phyloP scores from a whole-genome alignment of 1,140 invertebrate species.

The Leptoteleia sp. region DNA sequence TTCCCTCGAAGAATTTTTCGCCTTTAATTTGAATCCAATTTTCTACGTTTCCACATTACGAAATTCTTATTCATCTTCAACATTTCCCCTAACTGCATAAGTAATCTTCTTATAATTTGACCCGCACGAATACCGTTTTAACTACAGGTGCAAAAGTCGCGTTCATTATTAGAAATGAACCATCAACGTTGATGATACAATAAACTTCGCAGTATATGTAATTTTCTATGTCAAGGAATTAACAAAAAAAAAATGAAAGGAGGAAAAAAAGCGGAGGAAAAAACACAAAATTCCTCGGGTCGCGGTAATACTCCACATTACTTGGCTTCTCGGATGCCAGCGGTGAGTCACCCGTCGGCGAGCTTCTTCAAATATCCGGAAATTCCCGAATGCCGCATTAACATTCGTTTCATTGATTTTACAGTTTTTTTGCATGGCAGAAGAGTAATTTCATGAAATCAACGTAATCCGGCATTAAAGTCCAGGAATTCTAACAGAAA shows the following conservation, averaged over 20 bases:
- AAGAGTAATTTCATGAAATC: constrained; percentile 38
- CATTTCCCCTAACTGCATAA: neutral
- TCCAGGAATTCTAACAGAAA: constrained; percentile 16
- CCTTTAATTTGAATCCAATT: neutral
- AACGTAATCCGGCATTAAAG: constrained; percentile 4
- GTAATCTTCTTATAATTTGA: constrained; percentile 1
- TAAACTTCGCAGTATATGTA: constrained; percentile 34
- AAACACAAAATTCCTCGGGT: constrained; percentile 31
- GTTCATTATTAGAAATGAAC: constrained; percentile 33
- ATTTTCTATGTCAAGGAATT: constrained; percentile 27
- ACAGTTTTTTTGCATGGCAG: constrained; percentile 17
- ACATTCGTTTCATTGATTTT: constrained; percentile 47
- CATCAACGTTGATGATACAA: constrained; percentile 45
- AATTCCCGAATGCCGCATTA: constrained; percentile 67
- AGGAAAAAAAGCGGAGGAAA: no score
- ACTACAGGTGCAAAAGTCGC: constrained; percentile 27
- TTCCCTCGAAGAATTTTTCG: no score
- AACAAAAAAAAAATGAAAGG: constrained; percentile 36
- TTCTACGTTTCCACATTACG: neutral
- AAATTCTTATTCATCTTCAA: no score
- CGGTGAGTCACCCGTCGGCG: constrained; percentile 72
- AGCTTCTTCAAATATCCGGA: constrained; percentile 68
- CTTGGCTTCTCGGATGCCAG: constrained; percentile 35
- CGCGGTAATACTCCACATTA: constrained; percentile 32
- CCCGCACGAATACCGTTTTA: constrained; percentile 35